These are phyloP conservation scores for Synergus japonicus DNA, from an alignment of 2,888 invertebrate genomes.

Conservation along the genomic window DNA sequence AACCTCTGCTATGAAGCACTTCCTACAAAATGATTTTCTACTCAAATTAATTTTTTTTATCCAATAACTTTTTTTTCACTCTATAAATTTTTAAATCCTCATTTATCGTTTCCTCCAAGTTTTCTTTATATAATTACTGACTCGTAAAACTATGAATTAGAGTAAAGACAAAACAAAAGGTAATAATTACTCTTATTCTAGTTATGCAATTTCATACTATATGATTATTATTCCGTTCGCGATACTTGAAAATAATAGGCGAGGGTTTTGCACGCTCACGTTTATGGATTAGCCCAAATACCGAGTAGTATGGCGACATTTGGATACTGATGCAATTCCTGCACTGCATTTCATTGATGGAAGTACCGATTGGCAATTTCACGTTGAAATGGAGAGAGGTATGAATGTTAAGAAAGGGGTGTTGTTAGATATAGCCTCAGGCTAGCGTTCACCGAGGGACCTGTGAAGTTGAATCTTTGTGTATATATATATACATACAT, in stretches of 20 bases:
- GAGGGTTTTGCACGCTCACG: neutral
- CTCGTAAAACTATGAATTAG: neutral
- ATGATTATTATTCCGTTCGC: neutral
- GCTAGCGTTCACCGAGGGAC: slow-evolving; percentile 6
- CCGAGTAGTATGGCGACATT: neutral
- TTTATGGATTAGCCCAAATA: neutral
- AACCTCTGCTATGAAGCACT: slow-evolving; percentile 13
- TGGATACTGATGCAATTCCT: slow-evolving; percentile 17
- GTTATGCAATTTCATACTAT: neutral
- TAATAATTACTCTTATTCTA: neutral
- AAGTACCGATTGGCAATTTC: slow-evolving; percentile 60
- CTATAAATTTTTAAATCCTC: neutral
- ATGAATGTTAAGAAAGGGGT: slow-evolving; percentile 54
- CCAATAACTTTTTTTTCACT: neutral
- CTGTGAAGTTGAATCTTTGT: neutral
- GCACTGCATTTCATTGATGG: slow-evolving; percentile 56
- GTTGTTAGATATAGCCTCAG: slow-evolving; percentile 1
- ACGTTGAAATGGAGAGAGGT: slow-evolving; percentile 50
- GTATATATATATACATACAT: slow-evolving; percentile 14
- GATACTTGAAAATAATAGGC: neutral
- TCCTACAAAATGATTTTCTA: neutral
- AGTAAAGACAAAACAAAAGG: neutral
- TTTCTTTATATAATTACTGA: neutral
- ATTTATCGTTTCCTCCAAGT: neutral
- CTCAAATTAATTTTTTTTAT: neutral